A percentile compares a stretch with the other conserved stretches of the same genome.
phyloP scores from a whole-genome alignment of 2,797 vertebrate species.

The Smutsia temminckii region DNA sequence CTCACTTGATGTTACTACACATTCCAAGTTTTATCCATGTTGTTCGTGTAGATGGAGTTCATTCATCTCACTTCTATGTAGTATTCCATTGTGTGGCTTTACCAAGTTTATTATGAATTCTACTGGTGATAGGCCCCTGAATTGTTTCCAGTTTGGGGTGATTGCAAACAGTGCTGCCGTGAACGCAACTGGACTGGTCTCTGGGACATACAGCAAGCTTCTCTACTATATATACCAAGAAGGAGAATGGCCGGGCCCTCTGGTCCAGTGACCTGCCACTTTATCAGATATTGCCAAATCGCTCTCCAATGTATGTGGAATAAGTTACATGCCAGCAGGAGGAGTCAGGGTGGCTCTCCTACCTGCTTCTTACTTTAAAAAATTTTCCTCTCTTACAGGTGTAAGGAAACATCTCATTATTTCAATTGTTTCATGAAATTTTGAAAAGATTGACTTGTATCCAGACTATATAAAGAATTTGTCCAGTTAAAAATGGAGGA shows the following conservation, averaged over 20 bases:
- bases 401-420: not conserved
- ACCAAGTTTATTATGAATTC: not conserved
- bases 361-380: not conserved
- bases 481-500: not conserved
- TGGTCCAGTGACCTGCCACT: too few species aligned
- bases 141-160: not conserved
- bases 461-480: not conserved
- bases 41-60: fast-evolving
- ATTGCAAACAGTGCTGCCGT: not conserved
- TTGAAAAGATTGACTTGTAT: not conserved
- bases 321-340: not conserved
- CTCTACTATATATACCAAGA: not conserved
- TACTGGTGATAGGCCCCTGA: not conserved
- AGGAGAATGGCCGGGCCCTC: not conserved
- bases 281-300: not conserved
- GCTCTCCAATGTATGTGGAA: not conserved
- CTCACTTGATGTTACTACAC: not conserved
- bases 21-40: not conserved
- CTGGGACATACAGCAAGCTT: not conserved
- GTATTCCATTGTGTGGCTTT: not conserved
- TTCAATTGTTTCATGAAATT: not conserved
- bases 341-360: not conserved
- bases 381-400: not conserved
- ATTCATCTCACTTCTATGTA: not conserved
- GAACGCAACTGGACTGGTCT: not conserved